Evolutionary conservation across 53 echinoderm and acorn worm species (phyloP).

Genomic region (Paelopatides confundens): DNA sequence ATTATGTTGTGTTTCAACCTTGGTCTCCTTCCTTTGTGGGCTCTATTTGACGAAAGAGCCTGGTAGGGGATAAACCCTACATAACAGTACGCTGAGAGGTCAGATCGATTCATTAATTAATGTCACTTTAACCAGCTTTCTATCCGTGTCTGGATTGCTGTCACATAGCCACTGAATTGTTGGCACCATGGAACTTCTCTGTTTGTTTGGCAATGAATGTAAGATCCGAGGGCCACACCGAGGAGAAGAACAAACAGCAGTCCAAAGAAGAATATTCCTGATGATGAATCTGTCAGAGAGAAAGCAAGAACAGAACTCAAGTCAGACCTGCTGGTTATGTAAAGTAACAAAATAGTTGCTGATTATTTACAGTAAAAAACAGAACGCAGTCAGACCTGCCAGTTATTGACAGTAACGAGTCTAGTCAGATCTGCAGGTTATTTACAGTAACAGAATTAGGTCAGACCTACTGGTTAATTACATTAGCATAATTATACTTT

Average conservation of each 20-base stretch:
- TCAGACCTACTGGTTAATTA: no score
- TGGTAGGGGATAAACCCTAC: no score
- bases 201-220: constrained; percentile 82
- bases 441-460: no score
- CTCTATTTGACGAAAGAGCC: no score
- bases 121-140: constrained; percentile 25
- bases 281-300: constrained; percentile 56
- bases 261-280: constrained; percentile 48
- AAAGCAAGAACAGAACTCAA: background rate
- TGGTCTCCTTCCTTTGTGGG: no score
- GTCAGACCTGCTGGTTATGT: background rate
- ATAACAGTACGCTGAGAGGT: background rate
- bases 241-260: constrained; percentile 66
- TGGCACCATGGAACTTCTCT: constrained; percentile 27
- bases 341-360: background rate
- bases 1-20: no score
- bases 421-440: no score
- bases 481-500: no score
- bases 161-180: background rate
- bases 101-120: background rate
- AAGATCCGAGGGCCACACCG: constrained; percentile 73
- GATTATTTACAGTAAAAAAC: no score
- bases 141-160: constrained; percentile 4
- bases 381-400: no score
- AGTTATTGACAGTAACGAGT: no score